Base-by-base conservation (phyloP, 30 jellyfish, hydroid and myxozoan genomes). In the Aurelia aurita region DNA sequence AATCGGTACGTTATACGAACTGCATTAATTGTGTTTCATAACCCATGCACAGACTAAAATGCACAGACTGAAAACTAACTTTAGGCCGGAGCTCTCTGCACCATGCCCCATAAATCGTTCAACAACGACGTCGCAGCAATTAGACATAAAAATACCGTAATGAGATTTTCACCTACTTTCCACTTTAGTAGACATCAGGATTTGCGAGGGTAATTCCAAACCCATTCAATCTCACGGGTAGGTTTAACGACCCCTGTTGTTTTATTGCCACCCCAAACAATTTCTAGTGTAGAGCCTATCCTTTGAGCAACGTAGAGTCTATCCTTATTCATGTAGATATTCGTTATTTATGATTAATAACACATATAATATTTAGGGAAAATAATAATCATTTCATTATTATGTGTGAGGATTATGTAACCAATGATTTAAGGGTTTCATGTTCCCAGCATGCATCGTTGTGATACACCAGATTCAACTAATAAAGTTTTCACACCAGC, bases 151-250 rank as follows among this genome's bases (percentile, higher is more conserved):
- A 28, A 25, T 18, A 51, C 72, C 80, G 80, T 35, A 58, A 69
- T 67, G 69, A 55, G 57, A 81, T 81, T 69, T 27, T 46, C 75
- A 68, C 70, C 85, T 73, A 53, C 91, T 64, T 63, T 80, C 64
- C 47, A 65, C 57, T 32, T 9, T 20, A 19, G 27, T 71, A 55
- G 84, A 66, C 80, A 69, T 67, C 60, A 47, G 51, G 86, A 74
- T 74, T 74, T 35, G 15, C 23, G 43, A 74, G 27, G 22, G 26
- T 25, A 49, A 27, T 39, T 26, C 21, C 58, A 11, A 20, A 10
- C 22, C 25, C 86, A 47, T 20, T 61, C 62, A 20, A 25, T 32
- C 32, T 22, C 74, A 28, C 53, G 73, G 29, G 73, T 61, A 23
- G 73, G 73, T 39, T 69, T 39, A 47, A 69, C 20, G 19, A 0